phyloP scores from a whole-genome alignment of 2,888 invertebrate species.

The Heliconius hortense region DNA sequence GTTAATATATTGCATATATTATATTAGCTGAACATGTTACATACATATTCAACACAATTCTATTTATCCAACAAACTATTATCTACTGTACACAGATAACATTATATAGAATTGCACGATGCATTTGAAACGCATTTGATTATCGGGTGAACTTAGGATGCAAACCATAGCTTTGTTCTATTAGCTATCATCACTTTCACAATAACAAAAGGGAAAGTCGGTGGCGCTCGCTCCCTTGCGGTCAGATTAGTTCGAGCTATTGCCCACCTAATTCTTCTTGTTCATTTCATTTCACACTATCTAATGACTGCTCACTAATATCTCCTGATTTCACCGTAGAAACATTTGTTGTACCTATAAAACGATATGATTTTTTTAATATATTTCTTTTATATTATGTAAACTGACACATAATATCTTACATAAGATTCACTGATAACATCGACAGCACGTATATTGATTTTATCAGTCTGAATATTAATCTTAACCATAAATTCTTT shows the following conservation, averaged over 20 bases:
- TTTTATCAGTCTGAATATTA: constrained; percentile 59
- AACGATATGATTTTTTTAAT: neutral
- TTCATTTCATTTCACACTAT: constrained; percentile 68
- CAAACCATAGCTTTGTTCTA: constrained; percentile 68
- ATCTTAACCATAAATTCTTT: constrained; percentile 55
- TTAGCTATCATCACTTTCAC: constrained; percentile 79
- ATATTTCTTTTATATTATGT: constrained; percentile 36
- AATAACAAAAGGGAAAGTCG: constrained; percentile 78
- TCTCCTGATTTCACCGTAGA: constrained; percentile 56
- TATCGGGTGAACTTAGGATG: constrained; percentile 60
- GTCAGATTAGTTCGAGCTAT: constrained; percentile 73
- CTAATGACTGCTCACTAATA: constrained; percentile 57
- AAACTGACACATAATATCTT: constrained; percentile 44
- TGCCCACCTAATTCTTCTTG: constrained; percentile 73
- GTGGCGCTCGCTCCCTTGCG: constrained; percentile 78
- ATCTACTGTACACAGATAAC: neutral
- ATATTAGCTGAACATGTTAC: no score
- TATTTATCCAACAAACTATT: neutral
- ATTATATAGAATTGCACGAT: constrained; percentile 31
- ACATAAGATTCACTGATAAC: constrained; percentile 54
- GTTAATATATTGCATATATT: no score
- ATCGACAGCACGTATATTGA: constrained; percentile 60
- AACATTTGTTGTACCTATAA: constrained; percentile 21
- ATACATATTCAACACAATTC: neutral
- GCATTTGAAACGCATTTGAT: constrained; percentile 40